These are phyloP conservation scores for Chironomus tepperi DNA, from an alignment of 1,140 invertebrate species.

Conservation along the genomic window DNA sequence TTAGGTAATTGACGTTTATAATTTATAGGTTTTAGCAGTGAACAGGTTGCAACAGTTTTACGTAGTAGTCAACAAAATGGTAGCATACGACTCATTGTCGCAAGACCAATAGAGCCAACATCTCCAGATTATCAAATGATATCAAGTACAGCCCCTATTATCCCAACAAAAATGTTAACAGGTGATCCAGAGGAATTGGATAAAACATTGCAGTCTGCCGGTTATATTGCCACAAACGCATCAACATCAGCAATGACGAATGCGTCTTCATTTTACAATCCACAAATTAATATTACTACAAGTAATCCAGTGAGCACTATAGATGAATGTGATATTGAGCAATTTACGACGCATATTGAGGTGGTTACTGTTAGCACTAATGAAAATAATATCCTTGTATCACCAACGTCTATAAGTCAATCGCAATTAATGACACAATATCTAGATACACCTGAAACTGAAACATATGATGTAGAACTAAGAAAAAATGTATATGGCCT, in stretches of 20 bases:
- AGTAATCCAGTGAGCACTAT: constrained; percentile 27
- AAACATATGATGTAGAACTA: constrained; percentile 51
- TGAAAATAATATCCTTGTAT: constrained; percentile 6
- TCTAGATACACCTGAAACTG: constrained; percentile 44
- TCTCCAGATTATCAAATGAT: constrained; percentile 54
- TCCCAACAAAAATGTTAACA: constrained; percentile 70
- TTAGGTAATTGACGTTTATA: not conserved
- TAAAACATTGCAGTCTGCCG: constrained; percentile 53
- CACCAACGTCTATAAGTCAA: constrained; percentile 2
- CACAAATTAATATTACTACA: constrained; percentile 26
- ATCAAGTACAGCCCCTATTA: constrained; percentile 59
- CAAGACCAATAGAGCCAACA: constrained; percentile 69
- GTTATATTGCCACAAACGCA: constrained; percentile 25
- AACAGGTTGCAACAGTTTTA: constrained; percentile 86
- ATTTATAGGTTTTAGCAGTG: constrained; percentile 64
- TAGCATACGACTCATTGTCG: constrained; percentile 80
- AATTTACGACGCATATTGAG: constrained; percentile 28
- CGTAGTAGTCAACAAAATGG: constrained; percentile 61
- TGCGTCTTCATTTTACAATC: constrained; percentile 15
- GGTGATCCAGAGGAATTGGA: constrained; percentile 70
- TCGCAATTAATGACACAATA: constrained; percentile 28
- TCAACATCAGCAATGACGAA: constrained; percentile 28
- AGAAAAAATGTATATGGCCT: constrained; percentile 57
- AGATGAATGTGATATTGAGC: constrained; percentile 2
- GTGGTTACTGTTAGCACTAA: constrained; percentile 29